phyloP scores from a whole-genome alignment of 1,140 invertebrate genomes.

The Yoshiicerus persimilis region DNA sequence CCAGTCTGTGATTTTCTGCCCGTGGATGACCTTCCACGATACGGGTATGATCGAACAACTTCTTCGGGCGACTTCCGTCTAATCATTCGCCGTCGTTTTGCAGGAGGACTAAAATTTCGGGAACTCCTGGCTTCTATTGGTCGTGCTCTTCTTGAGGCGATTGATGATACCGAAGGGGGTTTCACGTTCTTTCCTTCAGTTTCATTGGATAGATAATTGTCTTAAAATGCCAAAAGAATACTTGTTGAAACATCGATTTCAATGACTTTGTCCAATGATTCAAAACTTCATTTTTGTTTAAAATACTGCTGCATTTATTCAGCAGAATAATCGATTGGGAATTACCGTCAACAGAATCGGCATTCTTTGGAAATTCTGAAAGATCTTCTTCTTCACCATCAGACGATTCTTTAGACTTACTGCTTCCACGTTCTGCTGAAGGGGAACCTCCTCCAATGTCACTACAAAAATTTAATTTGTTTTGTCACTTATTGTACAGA shows the following conservation, averaged over 20 bases:
- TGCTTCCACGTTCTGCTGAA: not conserved
- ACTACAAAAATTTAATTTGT: not conserved
- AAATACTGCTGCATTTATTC: not conserved
- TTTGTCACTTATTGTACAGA: too few relatives aligned
- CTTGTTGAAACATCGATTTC: too few relatives aligned
- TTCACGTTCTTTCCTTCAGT: conserved; percentile 14
- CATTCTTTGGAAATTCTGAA: not conserved
- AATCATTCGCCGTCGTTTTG: conserved; percentile 12
- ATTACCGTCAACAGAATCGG: conserved; percentile 29
- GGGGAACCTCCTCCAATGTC: not conserved
- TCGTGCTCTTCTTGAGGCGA: not conserved
- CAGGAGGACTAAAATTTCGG: conserved; percentile 16
- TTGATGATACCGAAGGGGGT: not conserved
- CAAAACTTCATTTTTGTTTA: not conserved
- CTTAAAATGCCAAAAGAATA: too few relatives aligned
- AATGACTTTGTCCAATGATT: too few relatives aligned
- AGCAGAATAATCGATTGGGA: not conserved
- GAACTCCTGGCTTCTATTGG: not conserved
- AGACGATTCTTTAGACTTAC: conserved; percentile 42
- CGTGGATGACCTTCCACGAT: not conserved
- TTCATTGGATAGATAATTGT: not conserved
- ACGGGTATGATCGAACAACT: conserved; percentile 5
- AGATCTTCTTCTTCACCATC: conserved; percentile 34
- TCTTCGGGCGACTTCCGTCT: conserved; percentile 42
- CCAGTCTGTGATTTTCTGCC: not conserved